Conservation (phyloP, 2,113 vertebrate genomes). For the Struthio camelus region DNA sequence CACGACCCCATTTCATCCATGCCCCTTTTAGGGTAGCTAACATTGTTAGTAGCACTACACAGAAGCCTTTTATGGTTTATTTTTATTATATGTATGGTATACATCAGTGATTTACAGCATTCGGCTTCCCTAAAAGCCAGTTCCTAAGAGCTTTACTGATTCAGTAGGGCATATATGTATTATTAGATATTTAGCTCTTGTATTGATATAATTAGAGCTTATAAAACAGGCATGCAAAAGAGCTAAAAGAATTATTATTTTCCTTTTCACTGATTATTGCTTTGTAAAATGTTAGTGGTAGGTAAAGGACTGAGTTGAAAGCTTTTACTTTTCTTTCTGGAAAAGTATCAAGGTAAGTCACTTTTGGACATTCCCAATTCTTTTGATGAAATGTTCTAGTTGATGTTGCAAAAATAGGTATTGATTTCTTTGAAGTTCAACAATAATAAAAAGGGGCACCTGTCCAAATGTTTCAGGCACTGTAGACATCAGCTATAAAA, state of each 20-base stretch:
- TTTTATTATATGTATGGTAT: background rate
- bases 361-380: background rate
- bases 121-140: slow-evolving; percentile 13
- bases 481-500: background rate
- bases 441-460: background rate
- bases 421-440: background rate
- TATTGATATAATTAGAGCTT: slow-evolving; percentile 7
- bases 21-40: background rate
- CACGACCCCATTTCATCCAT: background rate
- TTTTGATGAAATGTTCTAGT: background rate
- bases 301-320: background rate
- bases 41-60: background rate
- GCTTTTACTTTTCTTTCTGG: background rate
- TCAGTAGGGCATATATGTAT: background rate
- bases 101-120: background rate
- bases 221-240: background rate
- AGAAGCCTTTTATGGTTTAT: background rate
- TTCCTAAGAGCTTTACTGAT: background rate
- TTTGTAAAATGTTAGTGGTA: background rate
- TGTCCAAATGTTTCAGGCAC: background rate
- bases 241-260: background rate
- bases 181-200: background rate
- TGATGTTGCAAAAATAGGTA: background rate
- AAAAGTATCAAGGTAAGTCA: background rate
- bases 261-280: background rate